Evolutionary conservation across 2,888 invertebrate species (phyloP).

Genomic region (Acanthopleura granulata): DNA sequence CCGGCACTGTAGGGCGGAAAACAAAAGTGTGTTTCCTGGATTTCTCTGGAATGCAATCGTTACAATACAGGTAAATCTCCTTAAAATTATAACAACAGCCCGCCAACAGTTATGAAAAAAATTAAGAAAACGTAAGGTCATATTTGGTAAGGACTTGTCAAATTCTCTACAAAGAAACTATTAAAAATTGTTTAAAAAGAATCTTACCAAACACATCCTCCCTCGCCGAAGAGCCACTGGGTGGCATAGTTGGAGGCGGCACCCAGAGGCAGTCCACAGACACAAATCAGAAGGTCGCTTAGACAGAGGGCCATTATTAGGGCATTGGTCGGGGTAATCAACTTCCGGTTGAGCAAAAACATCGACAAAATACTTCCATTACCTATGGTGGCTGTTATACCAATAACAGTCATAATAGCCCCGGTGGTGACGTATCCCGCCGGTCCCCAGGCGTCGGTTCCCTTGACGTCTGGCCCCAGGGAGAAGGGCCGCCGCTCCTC

Average conservation of each 20-base stretch:
- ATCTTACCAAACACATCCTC: neutral
- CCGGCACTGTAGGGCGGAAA: too few species aligned
- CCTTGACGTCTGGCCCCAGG: neutral
- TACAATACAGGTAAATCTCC: too few species aligned
- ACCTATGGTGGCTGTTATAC: neutral
- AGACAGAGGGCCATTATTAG: conserved; percentile 15
- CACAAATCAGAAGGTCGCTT: neutral
- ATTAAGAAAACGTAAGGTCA: too few species aligned
- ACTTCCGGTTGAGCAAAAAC: neutral
- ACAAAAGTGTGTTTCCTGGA: too few species aligned
- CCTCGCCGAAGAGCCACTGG: conserved; percentile 9
- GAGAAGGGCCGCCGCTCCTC: too few species aligned
- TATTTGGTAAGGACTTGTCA: too few species aligned
- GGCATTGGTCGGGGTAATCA: neutral
- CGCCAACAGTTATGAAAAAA: too few species aligned
- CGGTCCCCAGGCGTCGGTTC: neutral
- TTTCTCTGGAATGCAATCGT: too few species aligned
- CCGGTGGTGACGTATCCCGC: conserved; percentile 3
- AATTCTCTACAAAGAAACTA: too few species aligned
- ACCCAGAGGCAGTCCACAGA: conserved; percentile 2
- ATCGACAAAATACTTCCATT: neutral
- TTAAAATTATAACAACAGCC: too few species aligned
- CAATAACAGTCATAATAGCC: neutral
- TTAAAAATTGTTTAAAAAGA: too few species aligned
- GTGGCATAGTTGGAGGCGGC: neutral